These are phyloP conservation scores for Rhimphoctona megacephalus DNA, from an alignment of 2,888 invertebrate species.

Conservation along the genomic window DNA sequence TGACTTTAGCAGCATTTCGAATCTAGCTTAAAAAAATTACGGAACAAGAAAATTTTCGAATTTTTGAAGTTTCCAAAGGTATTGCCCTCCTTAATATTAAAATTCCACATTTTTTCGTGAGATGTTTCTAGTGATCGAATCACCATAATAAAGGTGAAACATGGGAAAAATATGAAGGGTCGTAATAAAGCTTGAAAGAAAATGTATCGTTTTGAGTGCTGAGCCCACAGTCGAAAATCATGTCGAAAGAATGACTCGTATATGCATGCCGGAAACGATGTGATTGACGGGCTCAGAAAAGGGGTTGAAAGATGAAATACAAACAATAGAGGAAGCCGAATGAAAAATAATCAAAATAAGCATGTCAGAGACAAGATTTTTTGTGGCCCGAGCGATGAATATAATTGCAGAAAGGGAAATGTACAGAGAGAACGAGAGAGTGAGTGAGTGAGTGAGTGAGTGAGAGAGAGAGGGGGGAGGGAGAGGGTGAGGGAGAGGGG, in stretches of 20 bases:
- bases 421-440: constrained; percentile 10
- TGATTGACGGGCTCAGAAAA: not conserved
- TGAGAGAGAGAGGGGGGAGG: constrained; percentile 42
- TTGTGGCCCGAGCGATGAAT: constrained; percentile 52
- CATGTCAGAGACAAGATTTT: constrained; percentile 51
- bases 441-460: constrained; percentile 26
- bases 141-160: not conserved
- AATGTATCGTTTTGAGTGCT: not conserved
- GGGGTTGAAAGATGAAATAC: constrained; percentile 22
- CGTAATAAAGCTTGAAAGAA: not conserved
- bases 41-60: too few relatives aligned
- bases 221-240: too few relatives aligned
- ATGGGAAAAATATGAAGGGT: too few relatives aligned
- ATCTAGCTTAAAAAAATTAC: too few relatives aligned
- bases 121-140: not conserved
- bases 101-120: not conserved
- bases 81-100: too few relatives aligned
- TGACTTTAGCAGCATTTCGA: too few relatives aligned
- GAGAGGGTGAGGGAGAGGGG: too few relatives aligned
- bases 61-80: too few relatives aligned
- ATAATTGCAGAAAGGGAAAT: constrained; percentile 46
- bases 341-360: constrained; percentile 22
- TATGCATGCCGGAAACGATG: not conserved
- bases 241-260: too few relatives aligned
- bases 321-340: constrained; percentile 12